Conservation (phyloP, 2,797 vertebrate species). For the Pseudopleuronectes americanus region DNA sequence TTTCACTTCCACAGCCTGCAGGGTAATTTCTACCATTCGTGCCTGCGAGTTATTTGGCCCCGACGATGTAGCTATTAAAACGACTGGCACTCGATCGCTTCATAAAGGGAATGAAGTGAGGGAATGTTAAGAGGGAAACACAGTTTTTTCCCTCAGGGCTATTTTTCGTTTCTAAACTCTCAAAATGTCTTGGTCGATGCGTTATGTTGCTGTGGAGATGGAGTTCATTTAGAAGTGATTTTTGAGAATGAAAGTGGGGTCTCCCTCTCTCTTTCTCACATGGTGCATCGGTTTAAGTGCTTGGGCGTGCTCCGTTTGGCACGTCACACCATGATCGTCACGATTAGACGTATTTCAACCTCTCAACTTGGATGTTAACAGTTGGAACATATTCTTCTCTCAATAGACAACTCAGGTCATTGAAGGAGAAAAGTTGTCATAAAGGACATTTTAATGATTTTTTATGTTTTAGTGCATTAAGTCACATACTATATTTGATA, state of each 20-base stretch:
- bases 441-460: too few relatives aligned
- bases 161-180: constrained; percentile 38
- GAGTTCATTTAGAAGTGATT: constrained; percentile 38
- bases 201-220: constrained; percentile 62
- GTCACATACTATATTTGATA: too few relatives aligned
- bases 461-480: too few relatives aligned
- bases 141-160: constrained; percentile 45
- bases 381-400: too few relatives aligned
- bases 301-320: constrained; percentile 18
- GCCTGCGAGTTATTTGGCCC: constrained; percentile 64
- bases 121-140: constrained; percentile 53
- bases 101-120: constrained; percentile 46
- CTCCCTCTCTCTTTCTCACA: background rate
- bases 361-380: background rate
- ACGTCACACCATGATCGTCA: background rate
- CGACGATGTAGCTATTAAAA: constrained; percentile 63
- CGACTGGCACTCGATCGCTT: constrained; percentile 57
- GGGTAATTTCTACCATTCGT: constrained; percentile 61
- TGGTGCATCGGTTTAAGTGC: constrained; percentile 2
- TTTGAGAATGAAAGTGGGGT: constrained; percentile 25
- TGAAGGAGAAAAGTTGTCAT: too few relatives aligned
- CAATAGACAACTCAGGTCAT: too few relatives aligned
- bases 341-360: background rate
- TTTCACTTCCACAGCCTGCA: constrained; percentile 44
- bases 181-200: constrained; percentile 39